Conservation (phyloP, 35 echinoderm and acorn worm species). For the Anneissia japonica region DNA sequence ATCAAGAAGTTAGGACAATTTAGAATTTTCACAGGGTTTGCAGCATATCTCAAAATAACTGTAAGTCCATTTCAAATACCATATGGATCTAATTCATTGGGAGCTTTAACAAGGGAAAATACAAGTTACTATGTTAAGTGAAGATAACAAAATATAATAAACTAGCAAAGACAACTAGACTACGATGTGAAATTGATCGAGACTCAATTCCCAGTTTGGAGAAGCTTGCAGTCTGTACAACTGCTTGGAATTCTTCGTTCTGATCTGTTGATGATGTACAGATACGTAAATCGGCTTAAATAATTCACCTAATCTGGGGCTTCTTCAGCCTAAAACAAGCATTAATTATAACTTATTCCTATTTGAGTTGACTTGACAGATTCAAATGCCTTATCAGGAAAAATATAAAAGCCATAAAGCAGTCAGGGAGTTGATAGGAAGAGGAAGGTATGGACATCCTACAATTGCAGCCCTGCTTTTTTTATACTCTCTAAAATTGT, state of each 20-base stretch:
- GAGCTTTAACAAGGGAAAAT: background rate
- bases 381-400: background rate
- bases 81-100: background rate
- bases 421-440: background rate
- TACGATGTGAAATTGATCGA: background rate
- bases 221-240: background rate
- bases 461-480: too few relatives aligned
- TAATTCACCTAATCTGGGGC: background rate
- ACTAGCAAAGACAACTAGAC: background rate
- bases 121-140: background rate
- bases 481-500: too few relatives aligned
- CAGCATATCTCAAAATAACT: background rate
- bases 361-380: background rate
- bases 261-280: background rate
- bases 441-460: background rate
- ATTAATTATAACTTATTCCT: background rate
- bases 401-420: background rate
- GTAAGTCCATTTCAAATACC: background rate
- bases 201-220: background rate
- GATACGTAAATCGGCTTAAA: background rate
- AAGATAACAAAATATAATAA: background rate
- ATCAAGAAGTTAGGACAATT: background rate
- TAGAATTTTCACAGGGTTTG: background rate
- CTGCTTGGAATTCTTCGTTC: background rate
- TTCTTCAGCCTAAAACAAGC: background rate